Evolutionary conservation across 1,140 invertebrate species (phyloP), one percentile per base, ranked within the genome.

Genomic region (Augochlora pura): DNA sequence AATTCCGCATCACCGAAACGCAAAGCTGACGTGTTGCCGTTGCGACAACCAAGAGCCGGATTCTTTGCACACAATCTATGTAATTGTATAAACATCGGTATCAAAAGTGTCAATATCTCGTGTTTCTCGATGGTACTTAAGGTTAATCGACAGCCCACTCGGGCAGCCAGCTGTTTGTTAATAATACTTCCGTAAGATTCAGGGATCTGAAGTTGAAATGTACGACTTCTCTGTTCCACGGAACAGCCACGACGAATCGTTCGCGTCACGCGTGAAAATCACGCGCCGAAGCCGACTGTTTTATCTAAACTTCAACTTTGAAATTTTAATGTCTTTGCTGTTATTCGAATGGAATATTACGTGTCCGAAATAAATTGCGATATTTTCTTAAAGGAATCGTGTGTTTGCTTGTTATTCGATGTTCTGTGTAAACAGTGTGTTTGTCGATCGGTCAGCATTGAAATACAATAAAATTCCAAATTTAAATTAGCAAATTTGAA

Each of bases 121-220:
- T 87, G 78, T 87, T 84, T 87, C 81, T 87, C 70, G 85, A 86
- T 87, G 84, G 85, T 87, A 87, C 84, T 87, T 87, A 87, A 87
- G 25, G 46, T 60, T 69, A 80, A 83, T 65, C 32, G 46, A 59
- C 69, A 70, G 78, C 57, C 59, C 73, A 62, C 64, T 84, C 66
- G 77, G 83, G 72, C 64, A 9, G 62, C 21, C 39, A 62, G 46
- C 46, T 77, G 69, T 72, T 78, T 72, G 69, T 65, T 78, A 49
- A 77, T 77, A 72, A 39, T 72, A 72, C 49, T 78, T 78, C 68
- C 76, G 76, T 63, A 63, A 77, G 64, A 78, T 46, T 38, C 69
- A 39, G 69, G 76, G 60, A 25, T 72, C 62, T 60, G 52, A 62
- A 49, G 39, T 54, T 49, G 66, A 5, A 27, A 62, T 8, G 52